Evolutionary conservation across 2,797 vertebrate species (phyloP), one percentile per base, ranked within the genome.

Genomic region (Fistularia commersonii): DNA sequence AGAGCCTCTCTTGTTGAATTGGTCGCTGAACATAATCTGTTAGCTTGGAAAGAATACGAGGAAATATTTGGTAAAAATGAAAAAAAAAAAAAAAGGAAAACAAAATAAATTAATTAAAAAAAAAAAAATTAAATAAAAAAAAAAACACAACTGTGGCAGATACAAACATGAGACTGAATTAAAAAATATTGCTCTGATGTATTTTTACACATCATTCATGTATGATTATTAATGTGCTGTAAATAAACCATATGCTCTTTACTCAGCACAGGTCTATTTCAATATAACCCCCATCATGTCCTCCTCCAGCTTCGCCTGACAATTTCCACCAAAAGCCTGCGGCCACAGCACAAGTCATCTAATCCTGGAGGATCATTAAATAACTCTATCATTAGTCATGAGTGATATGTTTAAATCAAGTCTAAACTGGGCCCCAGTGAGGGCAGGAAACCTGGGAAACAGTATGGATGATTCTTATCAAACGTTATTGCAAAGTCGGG

Each of bases 331-430:
- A 40, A 57, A 57, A 35, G 45, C 54, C 57, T 47, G 52, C 61
- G 59, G 66, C 77, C 45, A 71, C 66, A 64, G 47, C 39, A 48
- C 48, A 34, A 70, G 52, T 54, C 57, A 68, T 53, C 37, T 57
- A 64, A 71, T 71, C 57, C 40, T 36, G 47, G 32, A 45, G 58
- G 11, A 72, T 54, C 55, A 39, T 48, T 60, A 55, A 60, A 57
- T 56, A n/a, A 47, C 57, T 55, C 11, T 51, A 49, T 45, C 40
- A 47, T 54, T 54, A 61, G 51, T 69, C 45, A 69, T 36, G 33
- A 61, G 35, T 23, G 23, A 23, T 23, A 23, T 23, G 23, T 23
- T 23, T 55, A 72, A 67, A 64, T 61, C 6, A 51, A 66, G 46
- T 65, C 32, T 7, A 14, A 49, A 38, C 50, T 23, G 6, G 48